Evolutionary conservation across 2,113 vertebrate genomes (phyloP), one percentile per base, ranked within the genome.

Genomic region (Bubo blakistoni): DNA sequence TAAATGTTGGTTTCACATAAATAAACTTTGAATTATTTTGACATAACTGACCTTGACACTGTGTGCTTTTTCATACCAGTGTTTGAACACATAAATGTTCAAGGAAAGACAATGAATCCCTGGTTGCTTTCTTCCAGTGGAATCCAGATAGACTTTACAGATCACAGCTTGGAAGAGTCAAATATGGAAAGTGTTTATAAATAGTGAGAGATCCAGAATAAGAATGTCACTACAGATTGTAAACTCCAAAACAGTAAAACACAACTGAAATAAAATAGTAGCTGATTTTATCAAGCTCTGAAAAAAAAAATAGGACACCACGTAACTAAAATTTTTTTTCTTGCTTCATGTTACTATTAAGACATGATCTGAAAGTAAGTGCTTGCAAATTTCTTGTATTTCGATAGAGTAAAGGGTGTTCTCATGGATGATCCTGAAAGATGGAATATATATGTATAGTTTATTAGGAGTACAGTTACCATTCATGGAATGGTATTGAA

Each of bases 61-160:
- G 5, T 65, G 6, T 67, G 32, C 18, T 80, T 24, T 81, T 72
- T 88, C 40, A 42, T 34, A 80, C 15, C 7, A 38, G 1, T 57
- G 7, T 86, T 67, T 82, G 47, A 79, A 54, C 20, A 22, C 11
- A 29, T 2, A 58, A 34, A 46, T 1, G 5, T 73, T 73, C 25
- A 61, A 42, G 22, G 34, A 38, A 88, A 51, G 7, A 2, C 10
- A 82, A 40, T 0, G 0, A 69, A 82, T 42, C 74, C 3, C 27
- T 61, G 13, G 4, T 20, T 52, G 3, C 29, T 55, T 72, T 73
- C 26, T 86, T 79, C 62, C n/a, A 38, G 26, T 44, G 30, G 13
- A 79, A 71, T 55, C 4, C 13, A 55, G 42, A 59, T 6, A 67
- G 36, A 52, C 10, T 88, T 90, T 20, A 80, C 26, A 7, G 3